These are phyloP conservation scores for Epizoanthus stellaris DNA, from an alignment of 92 coral and sea anemone species.

Conservation along the genomic window DNA sequence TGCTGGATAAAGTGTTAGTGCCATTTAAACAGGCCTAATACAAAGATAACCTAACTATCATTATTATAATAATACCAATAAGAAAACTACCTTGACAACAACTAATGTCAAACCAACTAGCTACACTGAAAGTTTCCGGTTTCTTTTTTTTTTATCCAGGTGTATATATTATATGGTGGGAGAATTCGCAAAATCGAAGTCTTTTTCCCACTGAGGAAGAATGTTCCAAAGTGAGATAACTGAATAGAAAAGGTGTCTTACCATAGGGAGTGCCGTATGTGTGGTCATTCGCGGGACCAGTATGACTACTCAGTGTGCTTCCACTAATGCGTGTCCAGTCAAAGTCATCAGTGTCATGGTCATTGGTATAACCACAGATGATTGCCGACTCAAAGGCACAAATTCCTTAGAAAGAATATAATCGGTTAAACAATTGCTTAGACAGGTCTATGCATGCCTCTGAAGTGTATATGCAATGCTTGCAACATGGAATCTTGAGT, in stretches of 20 bases:
- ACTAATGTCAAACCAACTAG: no score
- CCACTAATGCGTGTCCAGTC: conserved; percentile 78
- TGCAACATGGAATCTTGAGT: not conserved
- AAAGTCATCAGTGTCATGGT: conserved; percentile 59
- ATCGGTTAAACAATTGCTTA: not conserved
- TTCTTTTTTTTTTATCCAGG: no score
- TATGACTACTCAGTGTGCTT: conserved; percentile 67
- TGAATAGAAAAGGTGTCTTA: conserved; percentile 26
- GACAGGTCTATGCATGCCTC: not conserved
- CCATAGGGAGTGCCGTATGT: conserved; percentile 88
- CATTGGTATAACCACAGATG: conserved; percentile 75
- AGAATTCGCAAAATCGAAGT: no score
- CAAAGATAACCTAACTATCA: no score
- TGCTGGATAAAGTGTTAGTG: no score
- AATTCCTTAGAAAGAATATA: conserved; percentile 57
- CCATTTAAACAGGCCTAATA: no score
- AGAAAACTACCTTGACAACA: no score
- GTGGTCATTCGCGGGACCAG: conserved; percentile 90
- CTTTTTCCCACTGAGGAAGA: no score
- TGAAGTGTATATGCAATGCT: not conserved
- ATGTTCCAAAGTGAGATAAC: no score
- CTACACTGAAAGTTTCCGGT: no score
- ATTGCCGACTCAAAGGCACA: conserved; percentile 88
- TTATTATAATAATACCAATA: no score
- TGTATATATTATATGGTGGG: no score